Conservation (phyloP, 1,140 invertebrate genomes). For the Leptinotarsa lineolata region DNA sequence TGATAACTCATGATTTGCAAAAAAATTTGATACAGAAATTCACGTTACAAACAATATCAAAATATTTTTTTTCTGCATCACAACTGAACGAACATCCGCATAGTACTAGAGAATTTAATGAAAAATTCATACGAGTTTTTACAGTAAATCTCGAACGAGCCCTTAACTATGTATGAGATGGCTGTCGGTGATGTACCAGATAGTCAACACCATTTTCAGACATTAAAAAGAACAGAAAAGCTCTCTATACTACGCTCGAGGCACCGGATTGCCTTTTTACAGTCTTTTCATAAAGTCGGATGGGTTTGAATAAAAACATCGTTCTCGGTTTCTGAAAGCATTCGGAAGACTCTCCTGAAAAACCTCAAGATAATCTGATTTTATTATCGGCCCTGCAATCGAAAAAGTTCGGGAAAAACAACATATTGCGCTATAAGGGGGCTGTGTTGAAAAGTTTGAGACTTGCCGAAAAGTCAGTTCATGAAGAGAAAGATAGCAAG, state of each 20-base stretch:
- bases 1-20: too few relatives aligned
- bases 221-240: conserved; percentile 1
- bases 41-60: too few relatives aligned
- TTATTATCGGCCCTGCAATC: neutral
- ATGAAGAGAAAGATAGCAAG: too few relatives aligned
- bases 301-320: conserved; percentile 1
- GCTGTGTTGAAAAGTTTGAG: too few relatives aligned
- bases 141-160: neutral
- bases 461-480: too few relatives aligned
- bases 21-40: too few relatives aligned
- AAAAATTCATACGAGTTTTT: neutral
- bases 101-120: too few relatives aligned
- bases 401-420: neutral
- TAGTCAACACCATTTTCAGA: conserved; percentile 8
- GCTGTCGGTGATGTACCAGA: neutral
- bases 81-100: too few relatives aligned
- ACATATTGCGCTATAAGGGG: too few relatives aligned
- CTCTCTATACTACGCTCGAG: neutral
- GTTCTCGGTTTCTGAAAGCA: neutral
- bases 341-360: neutral
- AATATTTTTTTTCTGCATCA: too few relatives aligned
- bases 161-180: neutral
- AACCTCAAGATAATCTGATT: neutral
- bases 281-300: neutral
- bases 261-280: neutral